Evolutionary conservation across 2,888 invertebrate species (phyloP).

Genomic region (Dasysyrphus tricinctus): DNA sequence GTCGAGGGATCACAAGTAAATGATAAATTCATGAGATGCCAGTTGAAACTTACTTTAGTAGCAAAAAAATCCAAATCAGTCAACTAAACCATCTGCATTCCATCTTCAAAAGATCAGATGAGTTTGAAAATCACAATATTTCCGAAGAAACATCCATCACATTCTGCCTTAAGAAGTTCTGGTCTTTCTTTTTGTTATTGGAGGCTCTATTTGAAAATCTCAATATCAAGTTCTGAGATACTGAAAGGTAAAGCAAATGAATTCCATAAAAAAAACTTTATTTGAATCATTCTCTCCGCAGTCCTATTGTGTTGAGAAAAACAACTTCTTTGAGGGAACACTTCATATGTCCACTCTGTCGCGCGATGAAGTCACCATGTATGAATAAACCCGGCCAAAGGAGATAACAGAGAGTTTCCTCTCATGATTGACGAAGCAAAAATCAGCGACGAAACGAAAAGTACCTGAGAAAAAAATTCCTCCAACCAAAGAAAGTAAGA

Average conservation of each 20-base stretch:
- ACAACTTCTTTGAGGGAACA: too few species aligned
- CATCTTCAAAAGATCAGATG: constrained; percentile 77
- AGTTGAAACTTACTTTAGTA: constrained; percentile 87
- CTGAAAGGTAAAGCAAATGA: constrained; percentile 86
- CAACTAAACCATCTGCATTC: not conserved
- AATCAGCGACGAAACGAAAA: too few species aligned
- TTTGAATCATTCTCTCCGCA: too few species aligned
- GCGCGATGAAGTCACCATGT: too few species aligned
- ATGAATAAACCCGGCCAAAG: too few species aligned
- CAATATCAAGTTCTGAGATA: constrained; percentile 89
- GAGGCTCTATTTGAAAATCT: constrained; percentile 89
- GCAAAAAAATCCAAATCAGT: not conserved
- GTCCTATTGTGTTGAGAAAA: too few species aligned
- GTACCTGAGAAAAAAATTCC: too few species aligned
- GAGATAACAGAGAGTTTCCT: too few species aligned
- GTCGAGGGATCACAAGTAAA: too few species aligned
- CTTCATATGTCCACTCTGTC: too few species aligned
- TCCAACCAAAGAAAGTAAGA: not conserved
- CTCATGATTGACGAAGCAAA: too few species aligned
- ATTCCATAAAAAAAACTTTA: not conserved
- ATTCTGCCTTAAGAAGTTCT: constrained; percentile 93
- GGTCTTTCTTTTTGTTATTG: constrained; percentile 91
- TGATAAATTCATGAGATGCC: constrained; percentile 91
- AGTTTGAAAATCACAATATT: constrained; percentile 80
- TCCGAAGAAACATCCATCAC: constrained; percentile 88